Evolutionary conservation across 2,797 vertebrate genomes (phyloP), one percentile per base, ranked within the genome.

Genomic region (Brachymystax lenok): DNA sequence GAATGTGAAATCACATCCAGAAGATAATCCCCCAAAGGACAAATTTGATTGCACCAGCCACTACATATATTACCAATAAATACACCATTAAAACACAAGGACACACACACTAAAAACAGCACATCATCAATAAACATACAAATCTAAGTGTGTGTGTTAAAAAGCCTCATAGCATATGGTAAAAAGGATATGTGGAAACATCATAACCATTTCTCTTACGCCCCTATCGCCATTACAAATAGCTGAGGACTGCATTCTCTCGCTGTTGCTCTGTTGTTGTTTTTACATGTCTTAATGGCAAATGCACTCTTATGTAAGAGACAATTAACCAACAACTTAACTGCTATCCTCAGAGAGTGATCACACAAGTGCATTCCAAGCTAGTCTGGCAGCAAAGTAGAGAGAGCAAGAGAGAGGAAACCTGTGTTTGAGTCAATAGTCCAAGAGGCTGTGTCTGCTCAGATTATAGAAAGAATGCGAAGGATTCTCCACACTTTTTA

Each of bases 271-370:
- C 89, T 88, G 85, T 89, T 93, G 90, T 92, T 92, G 92, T 92
- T 92, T 92, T 91, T 92, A 91, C 91, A 90, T 89, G 89, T 91
- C 89, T 91, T 90, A 86, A 92, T 90, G 92, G 88, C 88, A 88
- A 89, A 84, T 83, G 82, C 82, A 87, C 88, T 88, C 84, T 92
- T 91, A 92, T 90, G 90, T 90, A 91, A 93, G 83, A 86, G 84
- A 84, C 89, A 90, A 91, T 92, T 90, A 92, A 87, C 86, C 10
- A 46, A 46, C 91, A 90, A 92, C 82, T 70, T 71, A 82, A 88
- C 77, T 77, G 81, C 80, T 85, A 82, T 78, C 87, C 89, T 88
- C 87, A 85, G 90, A 89, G 86, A 88, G 80, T 82, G 8, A 46
- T 79, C 77, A 82, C 86, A 84, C 76, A 80, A 78, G 83, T 80